Conservation (phyloP, 2,888 invertebrate species). For the Diplolepis rosae region DNA sequence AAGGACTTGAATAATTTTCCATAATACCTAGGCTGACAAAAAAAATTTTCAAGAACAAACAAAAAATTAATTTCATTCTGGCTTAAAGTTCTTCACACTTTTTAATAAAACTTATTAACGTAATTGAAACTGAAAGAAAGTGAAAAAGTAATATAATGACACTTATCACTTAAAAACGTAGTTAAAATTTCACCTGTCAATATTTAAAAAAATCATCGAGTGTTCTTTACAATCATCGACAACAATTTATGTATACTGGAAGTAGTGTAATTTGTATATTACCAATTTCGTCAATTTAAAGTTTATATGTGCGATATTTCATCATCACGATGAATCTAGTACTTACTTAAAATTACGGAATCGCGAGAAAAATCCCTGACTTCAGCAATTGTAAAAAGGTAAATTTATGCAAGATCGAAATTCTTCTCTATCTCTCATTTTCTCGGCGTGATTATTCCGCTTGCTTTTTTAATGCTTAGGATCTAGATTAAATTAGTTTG, state of each 20-base stretch:
- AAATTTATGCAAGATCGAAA: neutral
- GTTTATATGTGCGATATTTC: neutral
- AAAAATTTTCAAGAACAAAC: neutral
- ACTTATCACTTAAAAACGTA: neutral
- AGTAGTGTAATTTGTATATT: neutral
- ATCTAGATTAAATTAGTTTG: constrained; percentile 57
- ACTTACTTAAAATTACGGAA: neutral
- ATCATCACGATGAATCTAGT: neutral
- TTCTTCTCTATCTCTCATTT: neutral
- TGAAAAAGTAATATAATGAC: neutral
- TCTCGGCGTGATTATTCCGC: neutral
- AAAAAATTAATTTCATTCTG: neutral
- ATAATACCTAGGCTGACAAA: neutral
- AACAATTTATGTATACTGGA: neutral
- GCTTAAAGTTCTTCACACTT: neutral
- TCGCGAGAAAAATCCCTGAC: neutral
- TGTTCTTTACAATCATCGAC: neutral
- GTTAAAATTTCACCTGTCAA: neutral
- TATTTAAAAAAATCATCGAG: neutral
- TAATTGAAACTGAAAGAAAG: neutral
- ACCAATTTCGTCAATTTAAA: neutral
- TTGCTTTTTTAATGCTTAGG: constrained; percentile 11
- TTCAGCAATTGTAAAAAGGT: neutral
- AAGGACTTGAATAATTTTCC: neutral
- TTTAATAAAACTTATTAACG: neutral